Percentiles rank a stretch among this genome's conserved stretches.
phyloP scores from a whole-genome alignment of 2,113 vertebrate genomes.

The Leucopternis melanops region DNA sequence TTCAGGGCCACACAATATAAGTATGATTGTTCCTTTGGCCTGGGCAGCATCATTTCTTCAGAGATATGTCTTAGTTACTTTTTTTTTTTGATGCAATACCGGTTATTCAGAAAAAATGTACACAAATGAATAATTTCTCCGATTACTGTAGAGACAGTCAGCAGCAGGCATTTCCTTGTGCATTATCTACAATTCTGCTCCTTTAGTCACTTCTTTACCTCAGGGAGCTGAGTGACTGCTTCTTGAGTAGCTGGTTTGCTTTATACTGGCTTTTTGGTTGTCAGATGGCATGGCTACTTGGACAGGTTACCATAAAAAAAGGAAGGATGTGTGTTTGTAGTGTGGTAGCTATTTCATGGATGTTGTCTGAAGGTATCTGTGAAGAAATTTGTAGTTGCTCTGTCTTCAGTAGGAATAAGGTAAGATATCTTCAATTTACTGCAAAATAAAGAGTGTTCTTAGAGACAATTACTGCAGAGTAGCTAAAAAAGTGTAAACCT shows the following conservation, averaged over 20 bases:
- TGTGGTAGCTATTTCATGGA: background rate
- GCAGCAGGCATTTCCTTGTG: background rate
- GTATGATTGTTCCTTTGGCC: background rate
- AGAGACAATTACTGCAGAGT: background rate
- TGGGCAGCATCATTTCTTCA: background rate
- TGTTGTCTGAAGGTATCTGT: background rate
- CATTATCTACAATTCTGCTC: background rate
- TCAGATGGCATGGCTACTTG: background rate
- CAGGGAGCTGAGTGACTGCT: background rate
- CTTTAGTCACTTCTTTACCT: background rate
- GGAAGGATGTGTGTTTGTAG: background rate
- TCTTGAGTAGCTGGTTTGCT: background rate
- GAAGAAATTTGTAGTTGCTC: background rate
- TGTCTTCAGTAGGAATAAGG: background rate
- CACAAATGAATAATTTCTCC: background rate
- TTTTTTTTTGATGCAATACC: background rate
- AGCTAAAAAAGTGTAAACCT: background rate
- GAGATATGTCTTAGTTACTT: background rate
- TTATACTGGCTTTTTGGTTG: background rate
- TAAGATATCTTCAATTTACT: background rate
- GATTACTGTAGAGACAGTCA: background rate
- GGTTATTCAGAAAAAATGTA: background rate
- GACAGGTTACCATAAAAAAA: background rate
- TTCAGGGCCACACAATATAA: accelerated
- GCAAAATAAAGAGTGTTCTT: background rate